Evolutionary conservation across 2,888 invertebrate genomes (phyloP), one percentile per base, ranked within the genome.

Genomic region (Leptogaster cylindrica): DNA sequence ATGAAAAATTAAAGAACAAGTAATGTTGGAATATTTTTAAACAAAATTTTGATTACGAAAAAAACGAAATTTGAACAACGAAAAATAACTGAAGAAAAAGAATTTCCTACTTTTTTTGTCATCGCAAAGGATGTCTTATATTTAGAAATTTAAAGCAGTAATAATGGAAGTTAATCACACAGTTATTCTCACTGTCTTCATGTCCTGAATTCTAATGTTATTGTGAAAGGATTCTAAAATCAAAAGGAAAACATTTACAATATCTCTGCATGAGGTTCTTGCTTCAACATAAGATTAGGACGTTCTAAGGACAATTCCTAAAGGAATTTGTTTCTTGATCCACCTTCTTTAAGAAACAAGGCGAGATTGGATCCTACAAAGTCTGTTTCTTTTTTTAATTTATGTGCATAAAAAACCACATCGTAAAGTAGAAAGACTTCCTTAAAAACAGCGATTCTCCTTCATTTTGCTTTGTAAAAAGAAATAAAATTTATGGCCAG

Each of bases 211-310:
- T n/a, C n/a, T n/a, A n/a, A n/a, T n/a, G n/a, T n/a, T n/a, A n/a
- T n/a, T n/a, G n/a, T n/a, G n/a, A n/a, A n/a, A 23, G 23, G 46
- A 23, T 46, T 46, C n/a, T n/a, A 20, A 46, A 46, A 23, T 12
- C 23, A 46, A 46, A 23, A 6, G 6, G 2, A 44, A 46, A 16
- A 46, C n/a, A 16, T 23, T 23, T 46, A 52, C 52, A 33, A 55
- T 39, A 36, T 39, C 55, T 33, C 55, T n/a, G 20, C 25, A 55
- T 55, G 55, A 36, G 55, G 55, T 36, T 10, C 55, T 52, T 20
- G 23, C 18, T 55, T 39, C 23, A 20, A 55, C n/a, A 12, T 1
- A 20, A 39, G 55, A 55, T 55, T 55, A 55, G 39, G 55, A 55
- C 55, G 23, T 55, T 55, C 12, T 25, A 27, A 23, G 55, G 12